These are phyloP conservation scores for Acromyrmex heyeri DNA, from an alignment of 1,140 invertebrate species.

Conservation along the genomic window DNA sequence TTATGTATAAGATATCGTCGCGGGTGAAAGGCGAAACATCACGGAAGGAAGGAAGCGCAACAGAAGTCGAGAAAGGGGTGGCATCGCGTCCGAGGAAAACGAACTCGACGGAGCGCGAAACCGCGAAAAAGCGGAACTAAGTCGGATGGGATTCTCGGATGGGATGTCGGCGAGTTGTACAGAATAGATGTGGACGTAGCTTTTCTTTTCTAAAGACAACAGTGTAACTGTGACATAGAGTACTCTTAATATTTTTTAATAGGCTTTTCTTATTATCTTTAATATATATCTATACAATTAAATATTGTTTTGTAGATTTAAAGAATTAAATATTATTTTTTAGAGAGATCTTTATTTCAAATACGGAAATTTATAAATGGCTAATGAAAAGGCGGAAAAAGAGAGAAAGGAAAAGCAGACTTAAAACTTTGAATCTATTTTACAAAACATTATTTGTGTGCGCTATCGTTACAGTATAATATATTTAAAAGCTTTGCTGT, in stretches of 20 bases:
- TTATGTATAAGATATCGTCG: constrained; percentile 52
- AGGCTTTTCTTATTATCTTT: not conserved
- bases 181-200: not conserved
- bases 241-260: not conserved
- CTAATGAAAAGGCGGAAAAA: not conserved
- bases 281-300: not conserved
- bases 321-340: too few relatives aligned
- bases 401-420: not conserved
- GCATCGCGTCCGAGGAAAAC: constrained; percentile 18
- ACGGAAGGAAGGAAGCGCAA: constrained; percentile 20
- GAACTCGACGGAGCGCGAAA: constrained; percentile 32
- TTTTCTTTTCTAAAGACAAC: not conserved
- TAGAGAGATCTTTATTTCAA: too few relatives aligned
- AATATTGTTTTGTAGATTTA: not conserved
- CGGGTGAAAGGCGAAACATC: constrained; percentile 23
- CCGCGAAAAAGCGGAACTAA: constrained; percentile 27
- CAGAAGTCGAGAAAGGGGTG: constrained; percentile 21
- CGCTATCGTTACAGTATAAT: not conserved
- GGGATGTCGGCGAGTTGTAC: constrained; percentile 3
- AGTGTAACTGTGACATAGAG: not conserved
- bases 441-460: not conserved
- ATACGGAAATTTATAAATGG: not conserved
- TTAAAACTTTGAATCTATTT: not conserved
- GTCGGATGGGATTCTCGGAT: constrained; percentile 18
- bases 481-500: not conserved